phyloP scores from a whole-genome alignment of 2,888 invertebrate species.

The Disparrhopalites patrizii region DNA sequence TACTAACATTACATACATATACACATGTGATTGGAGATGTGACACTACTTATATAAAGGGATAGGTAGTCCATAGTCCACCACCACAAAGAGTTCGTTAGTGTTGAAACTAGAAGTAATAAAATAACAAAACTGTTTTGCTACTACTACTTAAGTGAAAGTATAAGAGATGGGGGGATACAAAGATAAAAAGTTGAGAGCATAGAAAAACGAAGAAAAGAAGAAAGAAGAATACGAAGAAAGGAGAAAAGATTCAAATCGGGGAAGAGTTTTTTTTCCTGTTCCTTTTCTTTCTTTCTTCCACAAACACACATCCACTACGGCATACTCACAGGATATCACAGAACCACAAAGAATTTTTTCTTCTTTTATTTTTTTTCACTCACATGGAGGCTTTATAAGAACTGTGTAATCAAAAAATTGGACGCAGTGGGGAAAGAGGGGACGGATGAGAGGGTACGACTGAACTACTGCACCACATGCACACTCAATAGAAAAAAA shows the following conservation, averaged over 20 bases:
- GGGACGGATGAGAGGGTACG: not conserved
- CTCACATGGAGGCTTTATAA: not conserved
- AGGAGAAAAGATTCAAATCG: conserved; percentile 12
- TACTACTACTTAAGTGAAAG: too few species aligned
- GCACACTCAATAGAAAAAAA: not conserved
- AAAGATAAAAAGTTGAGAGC: not conserved
- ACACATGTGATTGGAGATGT: too few species aligned
- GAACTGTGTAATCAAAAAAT: not conserved
- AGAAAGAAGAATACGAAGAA: not conserved
- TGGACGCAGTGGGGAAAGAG: not conserved
- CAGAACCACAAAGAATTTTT: not conserved
- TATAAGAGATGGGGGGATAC: not conserved
- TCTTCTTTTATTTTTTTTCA: not conserved
- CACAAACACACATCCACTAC: too few species aligned
- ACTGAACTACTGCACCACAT: not conserved
- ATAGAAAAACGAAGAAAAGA: not conserved
- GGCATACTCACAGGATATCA: not conserved
- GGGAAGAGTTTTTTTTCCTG: not conserved
- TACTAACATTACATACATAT: too few species aligned
- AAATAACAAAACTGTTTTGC: too few species aligned
- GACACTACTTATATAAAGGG: not conserved
- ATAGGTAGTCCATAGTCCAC: too few species aligned
- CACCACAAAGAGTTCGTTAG: too few species aligned
- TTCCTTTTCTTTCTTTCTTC: not conserved
- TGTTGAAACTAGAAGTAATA: too few species aligned